Evolutionary conservation across 1,140 invertebrate species (phyloP), one percentile per base, ranked within the genome.

Genomic region (Hylaeus volcanicus): DNA sequence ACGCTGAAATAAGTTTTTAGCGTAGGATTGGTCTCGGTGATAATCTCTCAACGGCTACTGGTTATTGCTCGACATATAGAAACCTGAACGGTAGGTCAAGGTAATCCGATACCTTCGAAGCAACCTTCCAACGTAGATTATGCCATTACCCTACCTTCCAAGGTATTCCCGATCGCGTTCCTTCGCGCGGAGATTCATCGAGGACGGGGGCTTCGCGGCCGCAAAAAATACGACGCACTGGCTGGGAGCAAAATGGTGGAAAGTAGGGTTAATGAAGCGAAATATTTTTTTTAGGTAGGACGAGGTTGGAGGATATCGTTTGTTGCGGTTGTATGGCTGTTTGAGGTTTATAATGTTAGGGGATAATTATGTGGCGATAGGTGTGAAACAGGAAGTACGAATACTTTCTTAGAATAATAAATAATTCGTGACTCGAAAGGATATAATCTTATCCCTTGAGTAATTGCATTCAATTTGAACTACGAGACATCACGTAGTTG

Each of bases 1-100:
- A 77, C 81, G 71, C 51, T 74, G 69, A 85, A 92, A 92, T 90
- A 86, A 91, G 88, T 89, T 92, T 91, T 86, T 88, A 85, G 75
- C 71, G 79, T 70, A 74, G 86, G 85, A 92, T 92, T 93, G 89
- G 91, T 86, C 84, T 72, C 88, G 91, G 90, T 88, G 89, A 93
- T 93, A 92, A 91, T 92, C 88, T 87, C 74, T 39, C 65, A 74
- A 68, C 79, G 76, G 91, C 92, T 92, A 92, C 91, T 86, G 91
- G 89, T 91, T 91, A 90, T 88, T 88, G 78, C 72, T 76, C 69
- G 65, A 66, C 41, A 70, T 69, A 77, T 83, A 66, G 69, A 63
- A 68, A 41, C 41, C 41, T 51, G 70, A 73, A 74, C 73, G 78
- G 58, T 81, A 61, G 73, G 55, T 68, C 70, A 70, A 81, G 58